phyloP scores from a whole-genome alignment of 64 coral and sea anemone species.

The Cladopsammia gracilis region DNA sequence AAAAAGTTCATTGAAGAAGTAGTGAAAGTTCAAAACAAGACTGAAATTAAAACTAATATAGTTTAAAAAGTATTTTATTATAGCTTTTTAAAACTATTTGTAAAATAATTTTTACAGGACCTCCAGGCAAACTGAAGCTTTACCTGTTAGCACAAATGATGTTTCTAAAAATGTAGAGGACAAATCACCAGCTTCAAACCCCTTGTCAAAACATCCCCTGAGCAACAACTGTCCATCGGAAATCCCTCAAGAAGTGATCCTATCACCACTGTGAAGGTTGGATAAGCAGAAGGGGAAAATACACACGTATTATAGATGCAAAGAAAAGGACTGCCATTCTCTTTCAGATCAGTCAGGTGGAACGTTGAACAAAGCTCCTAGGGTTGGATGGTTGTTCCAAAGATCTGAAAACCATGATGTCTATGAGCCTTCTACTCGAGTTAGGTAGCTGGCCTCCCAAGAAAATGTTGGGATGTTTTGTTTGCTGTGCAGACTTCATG shows the following conservation, averaged over 20 bases:
- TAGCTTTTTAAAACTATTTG: slow-evolving; percentile 11
- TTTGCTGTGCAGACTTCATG: slow-evolving; percentile 35
- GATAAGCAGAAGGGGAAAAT: too few species aligned
- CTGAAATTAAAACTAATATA: slow-evolving; percentile 16
- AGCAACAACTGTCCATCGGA: neutral
- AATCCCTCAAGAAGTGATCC: slow-evolving; percentile 10
- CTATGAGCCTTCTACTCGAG: slow-evolving; percentile 46
- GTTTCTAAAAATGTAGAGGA: slow-evolving; percentile 14
- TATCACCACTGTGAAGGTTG: neutral
- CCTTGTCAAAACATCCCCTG: neutral
- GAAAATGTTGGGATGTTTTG: slow-evolving; percentile 57
- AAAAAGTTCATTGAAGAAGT: slow-evolving; percentile 3
- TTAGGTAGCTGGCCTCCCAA: slow-evolving; percentile 40
- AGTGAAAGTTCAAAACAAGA: slow-evolving; percentile 12
- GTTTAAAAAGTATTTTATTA: slow-evolving; percentile 21
- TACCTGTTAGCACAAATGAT: neutral
- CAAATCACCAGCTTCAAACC: slow-evolving; percentile 23
- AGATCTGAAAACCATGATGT: slow-evolving; percentile 61
- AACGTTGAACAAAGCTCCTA: neutral
- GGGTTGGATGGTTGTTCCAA: slow-evolving; percentile 27
- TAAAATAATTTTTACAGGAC: slow-evolving; percentile 15
- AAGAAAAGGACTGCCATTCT: too few species aligned
- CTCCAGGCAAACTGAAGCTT: neutral
- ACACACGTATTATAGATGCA: too few species aligned
- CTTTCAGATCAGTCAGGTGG: neutral